Evolutionary conservation across 1,140 invertebrate species (phyloP).

Genomic region (Cotesia chilonis): DNA sequence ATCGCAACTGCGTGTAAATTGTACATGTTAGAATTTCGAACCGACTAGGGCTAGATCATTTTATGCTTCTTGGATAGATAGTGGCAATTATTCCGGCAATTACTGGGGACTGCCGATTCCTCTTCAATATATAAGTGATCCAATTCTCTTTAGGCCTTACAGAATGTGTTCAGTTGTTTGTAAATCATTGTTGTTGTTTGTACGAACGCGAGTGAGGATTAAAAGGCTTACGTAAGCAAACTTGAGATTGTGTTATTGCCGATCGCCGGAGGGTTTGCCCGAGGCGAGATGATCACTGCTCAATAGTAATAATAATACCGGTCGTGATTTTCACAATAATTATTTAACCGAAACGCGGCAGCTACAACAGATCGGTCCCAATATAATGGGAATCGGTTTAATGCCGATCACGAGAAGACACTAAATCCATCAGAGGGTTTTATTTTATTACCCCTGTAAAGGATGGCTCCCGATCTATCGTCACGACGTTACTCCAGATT

Average conservation of each 20-base stretch:
- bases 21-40: slow-evolving; percentile 26
- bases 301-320: background rate
- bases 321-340: slow-evolving; percentile 47
- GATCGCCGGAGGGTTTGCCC: slow-evolving; percentile 24
- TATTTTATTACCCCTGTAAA: background rate
- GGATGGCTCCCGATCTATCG: no score
- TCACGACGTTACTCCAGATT: no score
- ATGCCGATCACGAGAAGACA: slow-evolving; percentile 30
- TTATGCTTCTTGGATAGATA: slow-evolving; percentile 50
- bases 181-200: background rate
- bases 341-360: slow-evolving; percentile 34
- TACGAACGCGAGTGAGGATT: background rate
- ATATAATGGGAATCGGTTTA: background rate
- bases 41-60: slow-evolving; percentile 22
- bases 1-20: slow-evolving; percentile 35
- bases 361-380: slow-evolving; percentile 11
- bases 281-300: slow-evolving; percentile 4
- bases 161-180: no score
- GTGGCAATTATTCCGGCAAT: slow-evolving; percentile 63
- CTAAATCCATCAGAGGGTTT: slow-evolving; percentile 26
- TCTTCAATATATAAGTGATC: slow-evolving; percentile 61
- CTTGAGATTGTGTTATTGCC: slow-evolving; percentile 49
- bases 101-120: slow-evolving; percentile 56
- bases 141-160: slow-evolving; percentile 40
- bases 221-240: background rate